Conservation (phyloP, 2,888 invertebrate species). For the Metalampra italica region DNA sequence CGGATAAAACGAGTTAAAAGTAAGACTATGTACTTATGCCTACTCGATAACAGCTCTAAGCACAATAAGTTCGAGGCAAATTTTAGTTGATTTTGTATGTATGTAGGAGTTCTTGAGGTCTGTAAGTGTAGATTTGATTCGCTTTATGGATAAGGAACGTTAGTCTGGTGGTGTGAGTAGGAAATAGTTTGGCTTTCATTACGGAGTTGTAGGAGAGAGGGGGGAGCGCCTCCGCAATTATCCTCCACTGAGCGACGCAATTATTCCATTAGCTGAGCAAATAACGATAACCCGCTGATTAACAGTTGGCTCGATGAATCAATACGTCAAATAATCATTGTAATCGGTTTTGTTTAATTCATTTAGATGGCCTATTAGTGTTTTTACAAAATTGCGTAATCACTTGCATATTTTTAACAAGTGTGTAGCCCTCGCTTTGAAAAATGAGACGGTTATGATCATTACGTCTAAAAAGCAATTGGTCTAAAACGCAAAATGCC, state of each 20-base stretch:
- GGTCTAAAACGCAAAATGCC: no score
- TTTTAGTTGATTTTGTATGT: no score
- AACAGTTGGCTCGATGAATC: conserved; percentile 36
- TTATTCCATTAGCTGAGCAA: conserved; percentile 69
- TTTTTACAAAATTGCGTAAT: no score
- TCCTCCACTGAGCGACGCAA: conserved; percentile 47
- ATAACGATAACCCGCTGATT: conserved; percentile 62
- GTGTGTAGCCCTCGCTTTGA: no score
- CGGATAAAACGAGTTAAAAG: no score
- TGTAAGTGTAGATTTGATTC: background rate
- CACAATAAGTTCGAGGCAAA: no score
- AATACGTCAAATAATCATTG: conserved; percentile 13
- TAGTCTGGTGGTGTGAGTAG: conserved; percentile 9
- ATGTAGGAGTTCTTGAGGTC: no score
- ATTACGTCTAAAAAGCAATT: no score
- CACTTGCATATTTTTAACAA: no score
- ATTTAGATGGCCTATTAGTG: background rate
- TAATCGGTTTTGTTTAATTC: background rate
- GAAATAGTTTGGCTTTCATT: conserved; percentile 36
- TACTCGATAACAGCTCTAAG: no score
- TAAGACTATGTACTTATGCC: no score
- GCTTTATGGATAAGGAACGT: background rate
- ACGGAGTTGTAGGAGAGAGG: conserved; percentile 21
- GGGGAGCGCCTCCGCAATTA: conserved; percentile 37
- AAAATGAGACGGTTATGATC: no score